Evolutionary conservation across 1,140 invertebrate species (phyloP).

Genomic region (Macrotrachela quadricornifera): DNA sequence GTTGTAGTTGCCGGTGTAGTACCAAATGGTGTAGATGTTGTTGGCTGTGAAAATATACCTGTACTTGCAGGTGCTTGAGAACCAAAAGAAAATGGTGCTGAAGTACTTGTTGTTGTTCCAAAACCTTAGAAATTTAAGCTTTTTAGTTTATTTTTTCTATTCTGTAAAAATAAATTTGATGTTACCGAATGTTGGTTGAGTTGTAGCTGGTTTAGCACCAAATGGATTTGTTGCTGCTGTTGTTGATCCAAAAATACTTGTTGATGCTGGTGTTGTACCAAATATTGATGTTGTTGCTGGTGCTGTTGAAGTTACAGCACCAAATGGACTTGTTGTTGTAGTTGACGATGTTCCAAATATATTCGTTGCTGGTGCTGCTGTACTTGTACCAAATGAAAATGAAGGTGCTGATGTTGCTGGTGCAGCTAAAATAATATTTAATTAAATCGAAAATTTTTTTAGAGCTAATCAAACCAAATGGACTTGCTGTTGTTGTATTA

Average conservation of each 20-base stretch:
- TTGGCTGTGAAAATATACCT: slow-evolving; percentile 4
- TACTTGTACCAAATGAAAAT: slow-evolving; percentile 13
- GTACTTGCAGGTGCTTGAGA: slow-evolving; percentile 9
- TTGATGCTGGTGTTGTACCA: slow-evolving; percentile 11
- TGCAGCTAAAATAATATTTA: background rate
- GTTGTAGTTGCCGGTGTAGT: background rate
- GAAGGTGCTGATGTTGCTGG: slow-evolving; percentile 10
- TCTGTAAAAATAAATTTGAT: background rate
- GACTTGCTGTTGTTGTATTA: too few relatives aligned
- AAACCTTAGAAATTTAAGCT: too few relatives aligned
- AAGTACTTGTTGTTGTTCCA: slow-evolving; percentile 12
- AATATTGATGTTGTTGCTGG: slow-evolving; percentile 2
- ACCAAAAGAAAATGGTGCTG: slow-evolving; percentile 17
- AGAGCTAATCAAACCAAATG: background rate
- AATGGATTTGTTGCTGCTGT: slow-evolving; percentile 12
- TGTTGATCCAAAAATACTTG: slow-evolving; percentile 8
- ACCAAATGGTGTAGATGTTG: background rate
- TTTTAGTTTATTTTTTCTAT: too few relatives aligned
- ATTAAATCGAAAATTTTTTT: slow-evolving; percentile 13
- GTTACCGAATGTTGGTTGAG: slow-evolving; percentile 10
- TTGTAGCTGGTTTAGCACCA: slow-evolving; percentile 12
- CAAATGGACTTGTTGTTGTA: background rate
- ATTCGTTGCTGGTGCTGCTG: background rate
- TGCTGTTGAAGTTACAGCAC: background rate
- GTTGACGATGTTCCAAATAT: background rate